A percentile compares a stretch with the other conserved stretches of the same genome.
Conservation (phyloP, 1,140 invertebrate species). For the Aphelinus certus region DNA sequence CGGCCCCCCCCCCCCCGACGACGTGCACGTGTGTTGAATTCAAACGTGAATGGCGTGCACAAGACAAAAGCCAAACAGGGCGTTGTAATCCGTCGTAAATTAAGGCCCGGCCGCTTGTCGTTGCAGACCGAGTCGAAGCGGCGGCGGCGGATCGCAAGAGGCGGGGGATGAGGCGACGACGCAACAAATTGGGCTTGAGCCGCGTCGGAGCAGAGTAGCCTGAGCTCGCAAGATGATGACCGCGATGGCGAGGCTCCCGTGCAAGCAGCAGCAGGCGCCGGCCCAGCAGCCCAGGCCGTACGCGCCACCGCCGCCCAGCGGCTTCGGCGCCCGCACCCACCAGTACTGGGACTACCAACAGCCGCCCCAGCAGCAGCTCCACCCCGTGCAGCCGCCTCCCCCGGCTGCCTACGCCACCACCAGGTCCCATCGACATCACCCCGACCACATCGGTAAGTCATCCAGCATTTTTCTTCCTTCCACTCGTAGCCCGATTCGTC, state of each 20-base stretch:
- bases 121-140: too few species aligned
- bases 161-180: slow-evolving; percentile 58
- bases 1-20: too few species aligned
- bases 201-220: not conserved
- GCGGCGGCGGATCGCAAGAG: slow-evolving; percentile 28
- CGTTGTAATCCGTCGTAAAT: too few species aligned
- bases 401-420: slow-evolving; percentile 47
- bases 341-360: slow-evolving; percentile 63
- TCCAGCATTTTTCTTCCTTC: too few species aligned
- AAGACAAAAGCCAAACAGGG: too few species aligned
- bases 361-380: slow-evolving; percentile 52
- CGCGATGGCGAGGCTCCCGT: slow-evolving; percentile 64
- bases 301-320: not conserved
- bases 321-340: slow-evolving; percentile 34
- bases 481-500: too few species aligned
- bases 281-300: slow-evolving; percentile 52
- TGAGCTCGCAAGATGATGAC: slow-evolving; percentile 60
- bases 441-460: slow-evolving; percentile 56
- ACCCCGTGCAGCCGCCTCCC: slow-evolving; percentile 42
- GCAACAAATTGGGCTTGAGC: slow-evolving; percentile 52
- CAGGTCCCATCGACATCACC: slow-evolving; percentile 54
- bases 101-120: too few species aligned
- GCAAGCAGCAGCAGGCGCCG: slow-evolving; percentile 59
- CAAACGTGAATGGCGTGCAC: too few species aligned
- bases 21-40: too few species aligned